Conservation (phyloP, 2,113 vertebrate genomes). For the Brienomyrus brachyistius region DNA sequence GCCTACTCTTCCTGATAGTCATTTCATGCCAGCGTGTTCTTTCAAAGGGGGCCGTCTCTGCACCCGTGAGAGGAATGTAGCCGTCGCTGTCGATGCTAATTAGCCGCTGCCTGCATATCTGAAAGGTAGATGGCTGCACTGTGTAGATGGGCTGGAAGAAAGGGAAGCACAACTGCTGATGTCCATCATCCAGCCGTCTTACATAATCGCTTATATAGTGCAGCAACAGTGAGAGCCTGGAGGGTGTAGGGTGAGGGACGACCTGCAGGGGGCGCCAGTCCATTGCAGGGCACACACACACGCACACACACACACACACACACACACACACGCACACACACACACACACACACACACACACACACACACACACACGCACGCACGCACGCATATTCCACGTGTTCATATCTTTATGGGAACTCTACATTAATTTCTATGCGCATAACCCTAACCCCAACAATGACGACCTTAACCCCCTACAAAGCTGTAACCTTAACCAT, state of each 20-base stretch:
- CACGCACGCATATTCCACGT: background rate
- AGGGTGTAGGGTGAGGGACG: background rate
- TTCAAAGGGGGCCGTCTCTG: background rate
- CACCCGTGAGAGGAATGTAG: background rate
- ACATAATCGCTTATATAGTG: background rate
- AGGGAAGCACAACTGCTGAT: background rate
- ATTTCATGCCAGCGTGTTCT: background rate
- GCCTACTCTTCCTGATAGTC: background rate
- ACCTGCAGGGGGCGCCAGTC: background rate
- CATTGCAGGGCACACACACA: background rate
- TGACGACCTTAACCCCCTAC: background rate
- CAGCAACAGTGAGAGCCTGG: background rate
- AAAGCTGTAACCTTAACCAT: background rate
- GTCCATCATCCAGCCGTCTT: background rate
- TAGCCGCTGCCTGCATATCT: background rate
- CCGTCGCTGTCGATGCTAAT: background rate
- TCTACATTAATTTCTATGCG: background rate
- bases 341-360: too few species aligned
- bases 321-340: too few species aligned
- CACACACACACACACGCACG: background rate
- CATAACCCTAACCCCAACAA: background rate
- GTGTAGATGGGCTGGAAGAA: background rate
- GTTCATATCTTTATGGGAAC: background rate
- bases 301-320: background rate
- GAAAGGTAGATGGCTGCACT: background rate